These are phyloP conservation scores for Nannospalax galili DNA, from an alignment of 2,113 vertebrate genomes.

Conservation along the genomic window DNA sequence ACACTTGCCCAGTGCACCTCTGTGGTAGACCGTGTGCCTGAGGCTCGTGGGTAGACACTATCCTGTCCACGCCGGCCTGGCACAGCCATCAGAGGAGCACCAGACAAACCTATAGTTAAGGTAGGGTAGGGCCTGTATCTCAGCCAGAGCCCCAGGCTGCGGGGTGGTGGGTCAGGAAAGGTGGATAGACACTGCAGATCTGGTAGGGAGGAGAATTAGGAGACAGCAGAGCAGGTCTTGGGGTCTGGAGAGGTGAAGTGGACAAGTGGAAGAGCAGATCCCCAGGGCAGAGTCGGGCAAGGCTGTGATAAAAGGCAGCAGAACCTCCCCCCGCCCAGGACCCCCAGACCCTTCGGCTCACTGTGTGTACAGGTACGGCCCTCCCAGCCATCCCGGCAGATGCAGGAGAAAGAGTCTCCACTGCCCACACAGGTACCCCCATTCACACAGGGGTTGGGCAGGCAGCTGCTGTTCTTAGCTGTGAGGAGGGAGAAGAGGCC, in stretches of 20 bases:
- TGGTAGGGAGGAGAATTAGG: accelerated
- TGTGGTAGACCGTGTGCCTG: background rate
- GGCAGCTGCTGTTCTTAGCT: slow-evolving; percentile 96
- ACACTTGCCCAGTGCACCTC: too few relatives aligned
- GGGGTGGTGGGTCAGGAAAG: background rate
- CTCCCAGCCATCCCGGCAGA: slow-evolving; percentile 98
- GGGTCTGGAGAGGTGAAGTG: background rate
- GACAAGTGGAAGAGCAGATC: background rate
- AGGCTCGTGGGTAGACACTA: background rate
- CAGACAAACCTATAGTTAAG: background rate
- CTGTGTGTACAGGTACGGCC: slow-evolving; percentile 94
- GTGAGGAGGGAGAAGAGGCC: background rate
- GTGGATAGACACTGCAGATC: background rate
- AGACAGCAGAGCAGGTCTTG: too few relatives aligned
- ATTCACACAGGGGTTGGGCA: slow-evolving; percentile 94
- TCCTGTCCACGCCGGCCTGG: background rate
- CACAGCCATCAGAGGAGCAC: too few relatives aligned
- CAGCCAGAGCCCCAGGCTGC: background rate
- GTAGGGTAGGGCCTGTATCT: background rate
- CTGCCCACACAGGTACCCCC: slow-evolving; percentile 96
- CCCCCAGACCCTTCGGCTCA: slow-evolving; percentile 80
- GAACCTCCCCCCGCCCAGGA: background rate
- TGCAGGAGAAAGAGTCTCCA: slow-evolving; percentile 93
- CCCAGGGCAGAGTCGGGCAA: background rate
- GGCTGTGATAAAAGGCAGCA: background rate